Evolutionary conservation across 2,888 invertebrate species (phyloP), one percentile per base, ranked within the genome.

Genomic region (Exephanes ischioxanthus): DNA sequence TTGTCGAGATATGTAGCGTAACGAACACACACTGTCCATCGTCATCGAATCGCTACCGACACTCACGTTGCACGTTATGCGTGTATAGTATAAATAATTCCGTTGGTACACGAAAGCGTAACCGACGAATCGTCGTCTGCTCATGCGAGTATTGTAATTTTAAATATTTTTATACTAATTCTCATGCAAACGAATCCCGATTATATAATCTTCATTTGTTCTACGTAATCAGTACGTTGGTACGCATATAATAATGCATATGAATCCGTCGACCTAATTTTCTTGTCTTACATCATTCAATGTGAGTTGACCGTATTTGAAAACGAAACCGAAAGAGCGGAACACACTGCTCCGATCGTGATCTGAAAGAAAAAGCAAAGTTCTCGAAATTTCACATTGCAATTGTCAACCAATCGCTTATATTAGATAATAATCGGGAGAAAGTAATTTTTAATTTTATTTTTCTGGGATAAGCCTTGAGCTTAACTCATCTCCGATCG

Each of bases 121-220:
- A 41, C 33, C 55, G 45, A 83, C 45, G 55, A 55, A 14, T 45
- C 45, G 2, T 73, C 33, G 75, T 68, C 78, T 53, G 37, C 26
- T 80, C 55, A 79, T 58, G 67, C 67, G 79, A 84, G 80, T 87
- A 86, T 86, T 88, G 86, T 87, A 85, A 88, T 82, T 88, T 87
- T 87, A 85, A 88, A 88, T 90, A 90, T 87, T 90, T 90, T 89
- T 88, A 79, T 89, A 90, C 83, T 81, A 90, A 80, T 83, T 78
- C 75, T 68, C 55, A 55, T 26, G 19, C 11, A 71, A 63, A 81
- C 55, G 66, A 51, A n/a, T 84, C 55, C 63, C 76, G 72, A 71
- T 72, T 51, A 66, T 33, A 67, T 51, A 41, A 48, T 75, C 26
- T 58, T 73, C 51, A 51, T 53, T 70, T 37, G n/a, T n/a, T 33